Conservation (phyloP, 2,888 invertebrate genomes). For the Mythimna vitellina region DNA sequence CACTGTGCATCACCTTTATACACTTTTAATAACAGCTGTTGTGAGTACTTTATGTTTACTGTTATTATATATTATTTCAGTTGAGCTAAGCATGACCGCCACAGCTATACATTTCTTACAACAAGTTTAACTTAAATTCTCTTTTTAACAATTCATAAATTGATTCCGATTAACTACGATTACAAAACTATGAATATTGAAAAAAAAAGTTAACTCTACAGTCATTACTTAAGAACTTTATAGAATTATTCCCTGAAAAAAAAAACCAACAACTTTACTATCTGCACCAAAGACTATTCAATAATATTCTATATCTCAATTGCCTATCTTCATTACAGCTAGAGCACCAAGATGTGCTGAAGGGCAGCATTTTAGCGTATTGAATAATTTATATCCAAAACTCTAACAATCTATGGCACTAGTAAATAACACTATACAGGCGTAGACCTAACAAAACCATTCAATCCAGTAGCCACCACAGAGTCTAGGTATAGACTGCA, state of each 20-base stretch:
- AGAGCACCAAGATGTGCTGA: neutral
- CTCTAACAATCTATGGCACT: neutral
- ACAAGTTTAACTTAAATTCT: neutral
- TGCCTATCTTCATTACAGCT: no score
- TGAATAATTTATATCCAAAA: neutral
- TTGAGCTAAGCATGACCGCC: constrained; percentile 5
- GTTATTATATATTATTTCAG: constrained; percentile 12
- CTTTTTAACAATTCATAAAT: neutral
- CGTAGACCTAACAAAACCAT: neutral
- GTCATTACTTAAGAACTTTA: no score
- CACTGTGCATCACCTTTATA: constrained; percentile 36
- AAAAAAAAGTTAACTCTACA: no score
- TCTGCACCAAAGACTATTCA: no score
- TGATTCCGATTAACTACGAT: no score
- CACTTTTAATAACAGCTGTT: constrained; percentile 41
- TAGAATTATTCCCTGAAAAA: no score
- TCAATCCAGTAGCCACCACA: constrained; percentile 2
- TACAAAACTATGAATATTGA: no score
- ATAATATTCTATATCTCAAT: no score
- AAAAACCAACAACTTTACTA: no score
- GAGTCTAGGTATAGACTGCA: neutral
- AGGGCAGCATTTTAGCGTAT: neutral
- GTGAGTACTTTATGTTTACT: constrained; percentile 41
- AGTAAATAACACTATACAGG: neutral
- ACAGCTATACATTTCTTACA: neutral